Conservation (phyloP, 30 jellyfish, hydroid and myxozoan species). For the Clytia hemisphaerica region DNA sequence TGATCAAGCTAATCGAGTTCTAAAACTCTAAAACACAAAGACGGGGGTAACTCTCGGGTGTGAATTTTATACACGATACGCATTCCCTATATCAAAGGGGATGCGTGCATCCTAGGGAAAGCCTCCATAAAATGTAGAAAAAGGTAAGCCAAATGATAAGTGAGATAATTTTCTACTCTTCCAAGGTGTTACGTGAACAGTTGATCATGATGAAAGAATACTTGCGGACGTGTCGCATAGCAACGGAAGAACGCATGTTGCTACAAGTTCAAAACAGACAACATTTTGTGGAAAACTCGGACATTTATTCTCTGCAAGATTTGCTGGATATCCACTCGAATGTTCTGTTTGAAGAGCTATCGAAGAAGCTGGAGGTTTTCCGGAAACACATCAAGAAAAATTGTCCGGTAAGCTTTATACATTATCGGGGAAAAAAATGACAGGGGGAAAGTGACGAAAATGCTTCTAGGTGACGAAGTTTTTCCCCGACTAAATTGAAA, state of each 20-base stretch:
- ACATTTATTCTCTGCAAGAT: conserved; percentile 68
- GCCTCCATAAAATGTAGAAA: no score
- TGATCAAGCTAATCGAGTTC: no score
- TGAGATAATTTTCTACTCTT: no score
- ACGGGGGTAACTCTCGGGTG: no score
- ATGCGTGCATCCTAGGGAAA: no score
- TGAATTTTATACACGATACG: no score
- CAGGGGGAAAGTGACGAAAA: background rate
- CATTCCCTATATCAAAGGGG: no score
- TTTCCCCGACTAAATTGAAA: no score
- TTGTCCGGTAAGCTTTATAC: conserved; percentile 55
- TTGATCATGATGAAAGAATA: conserved; percentile 62
- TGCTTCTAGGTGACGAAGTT: background rate
- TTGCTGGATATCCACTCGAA: conserved; percentile 44
- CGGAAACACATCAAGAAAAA: conserved; percentile 78
- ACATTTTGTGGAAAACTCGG: conserved; percentile 79
- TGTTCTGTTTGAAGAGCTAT: conserved; percentile 59
- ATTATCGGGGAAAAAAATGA: background rate
- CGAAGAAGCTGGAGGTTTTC: conserved; percentile 46
- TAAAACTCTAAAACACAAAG: no score
- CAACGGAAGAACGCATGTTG: conserved; percentile 53
- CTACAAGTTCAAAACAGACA: conserved; percentile 80
- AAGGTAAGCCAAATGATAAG: no score
- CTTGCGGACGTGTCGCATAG: conserved; percentile 71
- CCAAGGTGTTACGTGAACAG: conserved; percentile 84